Evolutionary conservation across 2,888 invertebrate species (phyloP), one percentile per base, ranked within the genome.

Genomic region (Latrodectus hesperus): DNA sequence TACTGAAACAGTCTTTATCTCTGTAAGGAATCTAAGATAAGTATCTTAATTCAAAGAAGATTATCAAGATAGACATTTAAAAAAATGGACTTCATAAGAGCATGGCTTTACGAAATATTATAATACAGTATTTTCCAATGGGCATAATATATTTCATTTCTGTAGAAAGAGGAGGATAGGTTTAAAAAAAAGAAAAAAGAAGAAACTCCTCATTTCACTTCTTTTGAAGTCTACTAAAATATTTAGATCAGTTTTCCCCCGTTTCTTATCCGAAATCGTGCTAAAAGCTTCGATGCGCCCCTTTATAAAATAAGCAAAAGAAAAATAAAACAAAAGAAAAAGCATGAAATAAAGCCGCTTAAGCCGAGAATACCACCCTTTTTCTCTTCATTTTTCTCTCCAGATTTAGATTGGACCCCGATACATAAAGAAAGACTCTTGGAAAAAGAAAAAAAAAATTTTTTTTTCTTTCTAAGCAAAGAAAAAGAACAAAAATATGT

Each of bases 321-420:
- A 49, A 22, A 14, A 22, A 81, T 52, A 9, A 51, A 83, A 83
- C 70, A 65, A 73, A 53, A 49, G 64, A 52, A 81, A 81, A 16
- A 49, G 84, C 53, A 78, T 73, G 72, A 78, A 73, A 84, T 78
- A 84, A 84, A 84, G 84, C 72, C 78, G 84, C 84, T 84, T 78
- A 73, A 77, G 65, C 26, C n/a, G 78, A 73, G 77, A 64, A 82
- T 60, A 75, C 74, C 17, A 65, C 55, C 70, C 22, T 14, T 17
- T 52, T 22, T 70, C 78, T 68, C 78, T 78, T 70, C 68, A 22
- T 78, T 22, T 78, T 64, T 49, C 72, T 60, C 51, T 81, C 81
- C 73, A 53, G 55, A 67, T 81, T 81, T 77, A 74, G 81, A 74
- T 60, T 11, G 49, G 80, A 49, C 52, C 67, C n/a, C 68, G 67